Evolutionary conservation across 2,797 vertebrate genomes (phyloP), one percentile per base, ranked within the genome.

Genomic region (Melanotaenia boesemani): DNA sequence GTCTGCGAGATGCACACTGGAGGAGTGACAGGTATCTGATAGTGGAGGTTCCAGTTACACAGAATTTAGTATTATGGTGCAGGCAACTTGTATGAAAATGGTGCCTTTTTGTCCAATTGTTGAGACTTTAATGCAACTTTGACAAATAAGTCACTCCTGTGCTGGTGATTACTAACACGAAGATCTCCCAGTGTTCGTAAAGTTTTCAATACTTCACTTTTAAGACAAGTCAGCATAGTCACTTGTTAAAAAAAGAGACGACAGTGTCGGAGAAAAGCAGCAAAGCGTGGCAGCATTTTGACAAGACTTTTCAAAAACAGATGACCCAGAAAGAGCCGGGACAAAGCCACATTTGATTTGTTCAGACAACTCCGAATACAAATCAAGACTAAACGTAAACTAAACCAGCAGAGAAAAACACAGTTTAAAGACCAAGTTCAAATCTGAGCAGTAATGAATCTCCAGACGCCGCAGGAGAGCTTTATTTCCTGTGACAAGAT

Each of bases 271-370:
- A 72, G 72, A 57, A 68, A 63, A 22, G 72, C 79, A 80, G 68
- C 28, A 76, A 76, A 85, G 82, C 70, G 6, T 58, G 30, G 70
- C 72, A 61, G 26, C 60, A 34, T 72, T 77, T 54, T 84, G 76
- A 85, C 80, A 87, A 78, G 79, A 69, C 77, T 65, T 86, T 76
- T 56, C 62, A 58, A 63, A 79, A 81, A 70, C 67, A 85, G 86
- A 86, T 73, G 74, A 67, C 59, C 71, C 57, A 79, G 58, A 88
- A 86, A 83, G 68, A 44, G 34, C 54, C 12, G 9, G 59, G 62
- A 83, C 73, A 77, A 77, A 79, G 63, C 69, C 60, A 67, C 9
- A 24, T 73, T 73, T 63, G 32, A 63, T 75, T 63, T 2, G 1
- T 41, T 56, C 34, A 28, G 57, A 63, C 61, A 52, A 58, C 54